These are phyloP conservation scores for Lymantria dispar DNA, from an alignment of 2,888 invertebrate genomes.

Conservation along the genomic window DNA sequence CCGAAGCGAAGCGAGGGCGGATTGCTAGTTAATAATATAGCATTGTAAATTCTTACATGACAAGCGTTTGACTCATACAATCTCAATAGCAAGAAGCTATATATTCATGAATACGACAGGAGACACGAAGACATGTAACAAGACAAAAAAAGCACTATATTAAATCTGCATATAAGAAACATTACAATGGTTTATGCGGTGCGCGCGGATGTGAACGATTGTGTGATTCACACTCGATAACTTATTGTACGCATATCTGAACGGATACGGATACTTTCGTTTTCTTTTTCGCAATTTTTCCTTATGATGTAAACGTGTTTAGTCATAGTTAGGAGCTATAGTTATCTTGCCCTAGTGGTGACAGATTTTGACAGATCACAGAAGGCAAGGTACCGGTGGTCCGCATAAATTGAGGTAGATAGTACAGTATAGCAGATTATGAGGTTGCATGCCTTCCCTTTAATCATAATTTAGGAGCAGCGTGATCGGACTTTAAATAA, in stretches of 20 bases:
- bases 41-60: too few species aligned
- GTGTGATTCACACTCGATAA: slow-evolving; percentile 36
- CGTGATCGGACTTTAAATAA: too few species aligned
- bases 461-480: too few species aligned
- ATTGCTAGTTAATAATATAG: too few species aligned
- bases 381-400: too few species aligned
- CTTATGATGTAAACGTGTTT: neutral
- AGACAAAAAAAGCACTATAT: slow-evolving; percentile 18
- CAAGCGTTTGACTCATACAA: neutral
- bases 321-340: neutral
- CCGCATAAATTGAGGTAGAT: too few species aligned
- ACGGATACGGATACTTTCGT: slow-evolving; percentile 40
- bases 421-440: too few species aligned
- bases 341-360: neutral
- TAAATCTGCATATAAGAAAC: slow-evolving; percentile 28
- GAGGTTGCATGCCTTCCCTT: too few species aligned
- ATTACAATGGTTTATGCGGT: slow-evolving; percentile 26
- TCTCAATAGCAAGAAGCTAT: neutral
- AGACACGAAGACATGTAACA: slow-evolving; percentile 2
- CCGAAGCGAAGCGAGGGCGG: too few species aligned
- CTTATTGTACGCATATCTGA: slow-evolving; percentile 29
- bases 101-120: neutral
- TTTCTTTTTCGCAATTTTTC: slow-evolving; percentile 27
- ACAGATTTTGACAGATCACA: too few species aligned
- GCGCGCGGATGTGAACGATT: slow-evolving; percentile 40